Conservation (phyloP, 2,888 invertebrate genomes). For the Drosophila nr. perissopoda region DNA sequence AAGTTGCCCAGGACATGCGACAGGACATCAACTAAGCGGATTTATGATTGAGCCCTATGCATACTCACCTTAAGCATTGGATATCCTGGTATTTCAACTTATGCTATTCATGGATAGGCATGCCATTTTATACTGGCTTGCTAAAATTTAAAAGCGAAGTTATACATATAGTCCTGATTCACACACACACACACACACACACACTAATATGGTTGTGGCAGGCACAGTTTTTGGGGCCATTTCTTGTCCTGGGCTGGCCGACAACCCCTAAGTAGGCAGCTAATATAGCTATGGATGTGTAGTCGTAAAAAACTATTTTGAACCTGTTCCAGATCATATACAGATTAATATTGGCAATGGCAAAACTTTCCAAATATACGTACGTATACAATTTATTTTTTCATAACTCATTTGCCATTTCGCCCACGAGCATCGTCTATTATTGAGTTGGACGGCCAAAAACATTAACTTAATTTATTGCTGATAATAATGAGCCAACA, state of each 20-base stretch:
- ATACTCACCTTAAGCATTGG: constrained; percentile 5
- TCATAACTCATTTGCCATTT: neutral
- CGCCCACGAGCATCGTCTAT: constrained; percentile 15
- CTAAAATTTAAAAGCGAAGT: constrained; percentile 2
- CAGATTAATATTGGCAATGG: neutral
- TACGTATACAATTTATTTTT: neutral
- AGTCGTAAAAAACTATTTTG: constrained; percentile 7
- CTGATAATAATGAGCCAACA: constrained; percentile 23
- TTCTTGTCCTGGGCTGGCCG: neutral
- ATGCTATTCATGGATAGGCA: constrained; percentile 13
- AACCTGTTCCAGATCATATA: neutral
- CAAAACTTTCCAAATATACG: neutral
- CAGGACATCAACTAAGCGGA: constrained; percentile 59
- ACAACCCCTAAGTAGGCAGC: constrained; percentile 13
- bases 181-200: neutral
- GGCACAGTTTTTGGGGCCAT: neutral
- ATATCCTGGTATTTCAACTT: constrained; percentile 10
- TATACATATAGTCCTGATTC: neutral
- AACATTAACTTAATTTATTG: constrained; percentile 44
- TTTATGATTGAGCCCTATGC: constrained; percentile 54
- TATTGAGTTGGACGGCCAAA: constrained; percentile 14
- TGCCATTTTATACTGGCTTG: constrained; percentile 3
- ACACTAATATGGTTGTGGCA: constrained; percentile 15
- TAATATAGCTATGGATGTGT: constrained; percentile 9
- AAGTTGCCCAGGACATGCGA: constrained; percentile 60